Conservation (phyloP, 2,113 vertebrate species). For the Protobothrops flavoviridis region DNA sequence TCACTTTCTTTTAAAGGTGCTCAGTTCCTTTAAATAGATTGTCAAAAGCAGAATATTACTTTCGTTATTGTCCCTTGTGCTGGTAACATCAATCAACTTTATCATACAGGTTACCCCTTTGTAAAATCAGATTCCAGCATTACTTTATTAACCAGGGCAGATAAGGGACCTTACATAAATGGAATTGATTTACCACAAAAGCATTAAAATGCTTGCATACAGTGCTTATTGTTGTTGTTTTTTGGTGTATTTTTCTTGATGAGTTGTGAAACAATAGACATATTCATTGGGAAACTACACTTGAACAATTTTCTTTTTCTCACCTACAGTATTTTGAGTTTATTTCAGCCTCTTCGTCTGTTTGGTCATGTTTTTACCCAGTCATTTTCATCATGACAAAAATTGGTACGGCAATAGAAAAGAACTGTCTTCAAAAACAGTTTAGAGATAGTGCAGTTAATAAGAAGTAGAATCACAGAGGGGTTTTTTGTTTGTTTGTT, state of each 20-base stretch:
- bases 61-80: background rate
- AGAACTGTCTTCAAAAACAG: constrained; percentile 46
- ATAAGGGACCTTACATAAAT: background rate
- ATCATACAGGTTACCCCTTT: accelerated
- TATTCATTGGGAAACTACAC: constrained; percentile 37
- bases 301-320: constrained; percentile 33
- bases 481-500: constrained; percentile 35
- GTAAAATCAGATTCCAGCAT: background rate
- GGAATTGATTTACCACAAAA: background rate
- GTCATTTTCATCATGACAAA: constrained; percentile 61
- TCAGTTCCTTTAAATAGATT: background rate
- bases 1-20: background rate
- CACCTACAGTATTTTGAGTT: constrained; percentile 31
- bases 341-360: constrained; percentile 44
- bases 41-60: background rate
- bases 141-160: background rate
- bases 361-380: constrained; percentile 35
- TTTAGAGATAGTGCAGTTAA: constrained; percentile 59
- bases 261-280: constrained; percentile 48
- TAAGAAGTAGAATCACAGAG: constrained; percentile 61
- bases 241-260: background rate
- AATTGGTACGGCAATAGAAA: constrained; percentile 60
- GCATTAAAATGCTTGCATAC: background rate
- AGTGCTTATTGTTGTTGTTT: background rate
- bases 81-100: background rate